Base-by-base conservation (phyloP, 2,797 vertebrate species). In the Botia kubotai region DNA sequence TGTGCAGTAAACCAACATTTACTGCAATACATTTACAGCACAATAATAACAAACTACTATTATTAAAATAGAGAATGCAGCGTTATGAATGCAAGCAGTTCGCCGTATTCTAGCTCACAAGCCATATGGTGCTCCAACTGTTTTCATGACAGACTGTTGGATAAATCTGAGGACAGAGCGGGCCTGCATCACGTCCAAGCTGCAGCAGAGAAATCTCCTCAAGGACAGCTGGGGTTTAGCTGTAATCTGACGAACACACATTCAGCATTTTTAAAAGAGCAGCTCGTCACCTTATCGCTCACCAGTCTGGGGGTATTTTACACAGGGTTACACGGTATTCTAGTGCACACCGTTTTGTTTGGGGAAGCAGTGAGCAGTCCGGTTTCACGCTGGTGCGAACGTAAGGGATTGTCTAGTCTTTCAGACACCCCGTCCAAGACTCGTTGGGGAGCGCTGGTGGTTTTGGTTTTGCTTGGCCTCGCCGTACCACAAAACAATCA, bases 181-280 rank as follows among this genome's bases (percentile, higher is more conserved):
- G 80, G n/a, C 53, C 46, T 57, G 57, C 36, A 70, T 77, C 55
- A 81, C 43, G 62, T 79, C 81, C 81, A 81, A 83, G 80, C 23
- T 74, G 62, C 48, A 67, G 80, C 29, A 70, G 65, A 81, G 50
- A 80, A 82, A 87, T 84, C 70, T 82, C 82, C 73, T 78, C 63
- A 68, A 83, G 86, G 88, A 85, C 87, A 87, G 87, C 84, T 89
- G 87, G 84, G 43, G 82, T 84, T 75, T 79, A 82, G 50, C 80
- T 79, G 50, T 90, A 89, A 91, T 91, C 88, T 84, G 57, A 83
- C 58, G n/a, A 77, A 87, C 84, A 84, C 68, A 82, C 83, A 72
- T 85, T 88, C 85, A 84, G 84, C 86, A 77, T 86, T 71, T 90
- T 88, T 83, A 66, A 79, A 85, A 88, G 71, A 43, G n/a, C 85